These are phyloP conservation scores for Dreissena polymorpha DNA, from an alignment of 1,140 invertebrate genomes.

Conservation along the genomic window DNA sequence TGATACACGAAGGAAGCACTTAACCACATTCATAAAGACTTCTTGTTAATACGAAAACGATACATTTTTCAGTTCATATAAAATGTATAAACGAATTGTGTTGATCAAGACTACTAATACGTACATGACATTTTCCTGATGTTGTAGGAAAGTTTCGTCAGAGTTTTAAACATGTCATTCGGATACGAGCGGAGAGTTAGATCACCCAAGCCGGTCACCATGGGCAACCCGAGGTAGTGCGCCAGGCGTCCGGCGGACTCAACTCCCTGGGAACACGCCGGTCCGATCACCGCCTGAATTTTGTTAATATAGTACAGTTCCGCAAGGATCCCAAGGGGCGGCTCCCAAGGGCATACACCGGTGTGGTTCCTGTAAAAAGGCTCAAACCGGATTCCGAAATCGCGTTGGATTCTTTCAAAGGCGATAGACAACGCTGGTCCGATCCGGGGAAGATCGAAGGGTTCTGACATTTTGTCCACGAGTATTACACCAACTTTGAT, in stretches of 20 bases:
- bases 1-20: too few relatives aligned
- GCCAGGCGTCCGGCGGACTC: conserved; percentile 20
- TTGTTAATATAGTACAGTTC: background rate
- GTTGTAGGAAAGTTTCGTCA: conserved; percentile 41
- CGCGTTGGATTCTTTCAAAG: background rate
- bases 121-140: conserved; percentile 42
- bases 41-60: too few relatives aligned
- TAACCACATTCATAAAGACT: too few relatives aligned
- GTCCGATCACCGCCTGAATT: conserved; percentile 29
- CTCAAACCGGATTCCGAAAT: background rate
- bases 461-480: background rate
- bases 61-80: too few relatives aligned
- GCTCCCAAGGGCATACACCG: too few relatives aligned
- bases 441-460: background rate
- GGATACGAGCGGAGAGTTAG: background rate
- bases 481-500: background rate
- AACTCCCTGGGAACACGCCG: conserved; percentile 31
- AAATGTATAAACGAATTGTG: too few relatives aligned
- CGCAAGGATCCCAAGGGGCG: conserved; percentile 9
- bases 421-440: too few relatives aligned
- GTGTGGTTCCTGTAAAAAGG: background rate
- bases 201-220: conserved; percentile 44
- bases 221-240: conserved; percentile 14
- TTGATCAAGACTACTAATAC: background rate
- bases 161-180: conserved; percentile 46